Conservation (phyloP, 2,113 vertebrate species). For the Fulmarus glacialis region DNA sequence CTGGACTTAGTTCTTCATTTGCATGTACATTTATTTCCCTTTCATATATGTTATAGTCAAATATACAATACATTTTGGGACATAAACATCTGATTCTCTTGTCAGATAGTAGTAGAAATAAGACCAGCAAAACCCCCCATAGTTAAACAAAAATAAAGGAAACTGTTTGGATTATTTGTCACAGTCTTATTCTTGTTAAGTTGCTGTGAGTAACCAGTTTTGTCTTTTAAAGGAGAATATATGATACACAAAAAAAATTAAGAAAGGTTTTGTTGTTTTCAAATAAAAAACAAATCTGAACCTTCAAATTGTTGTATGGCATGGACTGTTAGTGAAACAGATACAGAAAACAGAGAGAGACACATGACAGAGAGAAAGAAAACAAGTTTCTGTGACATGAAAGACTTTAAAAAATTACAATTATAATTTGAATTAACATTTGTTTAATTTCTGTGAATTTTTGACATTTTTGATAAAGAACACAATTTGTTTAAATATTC, state of each 20-base stretch:
- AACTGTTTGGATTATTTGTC: background rate
- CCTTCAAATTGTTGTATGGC: background rate
- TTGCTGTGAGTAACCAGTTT: background rate
- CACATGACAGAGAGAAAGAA: background rate
- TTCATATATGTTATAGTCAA: background rate
- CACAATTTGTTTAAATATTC: background rate
- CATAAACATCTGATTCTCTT: background rate
- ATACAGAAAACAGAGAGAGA: background rate
- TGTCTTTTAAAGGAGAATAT: background rate
- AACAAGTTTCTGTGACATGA: background rate
- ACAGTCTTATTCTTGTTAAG: background rate
- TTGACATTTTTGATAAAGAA: background rate
- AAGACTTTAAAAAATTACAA: background rate
- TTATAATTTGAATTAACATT: background rate
- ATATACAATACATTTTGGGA: background rate
- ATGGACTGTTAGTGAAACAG: background rate
- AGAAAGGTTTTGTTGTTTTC: background rate
- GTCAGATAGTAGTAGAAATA: background rate
- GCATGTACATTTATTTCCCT: background rate
- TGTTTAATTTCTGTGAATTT: background rate
- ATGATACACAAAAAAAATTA: background rate
- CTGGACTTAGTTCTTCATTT: background rate
- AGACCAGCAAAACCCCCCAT: accelerated
- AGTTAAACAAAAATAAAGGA: background rate
- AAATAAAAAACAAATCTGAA: background rate